These are phyloP conservation scores for Benitochromis conjunctus DNA, from an alignment of 2,113 vertebrate genomes.

Conservation along the genomic window DNA sequence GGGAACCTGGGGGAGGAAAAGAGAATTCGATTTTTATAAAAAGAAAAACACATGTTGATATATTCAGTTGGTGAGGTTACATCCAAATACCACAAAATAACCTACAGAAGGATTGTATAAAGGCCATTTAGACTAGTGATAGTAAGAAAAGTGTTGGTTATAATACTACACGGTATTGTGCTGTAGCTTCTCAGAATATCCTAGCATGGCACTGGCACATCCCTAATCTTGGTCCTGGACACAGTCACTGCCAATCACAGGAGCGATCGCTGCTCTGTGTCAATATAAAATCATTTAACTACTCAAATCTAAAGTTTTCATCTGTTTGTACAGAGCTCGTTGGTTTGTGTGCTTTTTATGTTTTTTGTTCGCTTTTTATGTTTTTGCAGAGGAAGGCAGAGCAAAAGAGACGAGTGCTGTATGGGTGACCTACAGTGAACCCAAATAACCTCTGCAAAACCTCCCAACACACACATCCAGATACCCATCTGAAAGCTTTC, in stretches of 20 bases:
- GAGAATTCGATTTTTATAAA: neutral
- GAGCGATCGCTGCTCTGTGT: neutral
- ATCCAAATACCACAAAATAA: neutral
- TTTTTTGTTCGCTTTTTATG: conserved; percentile 8
- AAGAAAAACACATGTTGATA: neutral
- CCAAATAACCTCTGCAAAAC: neutral
- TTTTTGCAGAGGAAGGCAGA: conserved; percentile 15
- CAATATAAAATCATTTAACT: neutral
- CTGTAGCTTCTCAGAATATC: neutral
- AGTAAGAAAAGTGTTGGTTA: neutral
- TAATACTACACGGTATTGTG: neutral
- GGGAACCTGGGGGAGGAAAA: conserved; percentile 51
- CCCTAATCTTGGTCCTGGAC: neutral
- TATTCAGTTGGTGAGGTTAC: neutral
- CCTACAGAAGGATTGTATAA: neutral
- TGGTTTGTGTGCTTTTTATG: neutral
- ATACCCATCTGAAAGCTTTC: conserved; percentile 9
- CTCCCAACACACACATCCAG: neutral
- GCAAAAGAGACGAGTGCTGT: conserved; percentile 2
- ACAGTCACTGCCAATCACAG: neutral
- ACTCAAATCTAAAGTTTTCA: neutral
- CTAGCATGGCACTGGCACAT: neutral
- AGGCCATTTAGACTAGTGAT: neutral
- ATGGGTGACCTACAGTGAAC: conserved; percentile 24
- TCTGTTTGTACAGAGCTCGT: neutral